Evolutionary conservation across 2,888 invertebrate species (phyloP).

Genomic region (Chirona hameri): DNA sequence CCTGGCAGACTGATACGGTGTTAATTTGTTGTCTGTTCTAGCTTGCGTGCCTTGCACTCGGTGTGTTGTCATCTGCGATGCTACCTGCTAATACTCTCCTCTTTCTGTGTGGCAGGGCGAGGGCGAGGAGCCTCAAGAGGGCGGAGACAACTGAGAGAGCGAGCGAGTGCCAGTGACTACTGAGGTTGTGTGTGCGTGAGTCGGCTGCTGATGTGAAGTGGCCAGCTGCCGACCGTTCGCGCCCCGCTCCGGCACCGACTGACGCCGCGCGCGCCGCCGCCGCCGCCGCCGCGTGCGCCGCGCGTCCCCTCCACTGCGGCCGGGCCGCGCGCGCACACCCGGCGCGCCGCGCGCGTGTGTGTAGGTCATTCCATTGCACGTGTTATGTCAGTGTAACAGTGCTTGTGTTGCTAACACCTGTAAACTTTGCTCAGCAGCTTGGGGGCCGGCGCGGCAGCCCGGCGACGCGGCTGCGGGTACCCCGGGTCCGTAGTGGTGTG

Average conservation of each 20-base stretch:
- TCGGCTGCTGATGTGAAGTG: neutral
- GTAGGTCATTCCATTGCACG: conserved; percentile 12
- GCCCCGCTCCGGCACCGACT: neutral
- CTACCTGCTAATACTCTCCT: too few species aligned
- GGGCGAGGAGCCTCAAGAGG: neutral
- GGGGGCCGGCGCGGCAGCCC: too few species aligned
- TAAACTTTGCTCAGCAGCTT: neutral
- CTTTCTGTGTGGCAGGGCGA: conserved; percentile 6
- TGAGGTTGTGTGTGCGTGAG: neutral
- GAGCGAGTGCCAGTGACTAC: neutral
- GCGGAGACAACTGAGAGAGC: conserved; percentile 7
- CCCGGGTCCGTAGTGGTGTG: too few species aligned
- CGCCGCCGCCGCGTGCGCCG: neutral
- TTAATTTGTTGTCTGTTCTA: too few species aligned
- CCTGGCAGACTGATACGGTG: too few species aligned
- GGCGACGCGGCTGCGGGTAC: too few species aligned
- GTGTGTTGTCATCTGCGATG: too few species aligned
- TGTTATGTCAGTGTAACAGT: neutral
- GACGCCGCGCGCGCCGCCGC: neutral
- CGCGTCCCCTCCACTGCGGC: neutral
- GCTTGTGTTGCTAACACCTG: conserved; percentile 6
- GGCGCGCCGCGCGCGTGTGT: neutral
- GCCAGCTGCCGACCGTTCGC: neutral
- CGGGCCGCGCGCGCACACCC: neutral
- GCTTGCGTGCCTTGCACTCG: too few species aligned